Conservation (phyloP, 2,113 vertebrate species). For the Neodon shergylaensis region DNA sequence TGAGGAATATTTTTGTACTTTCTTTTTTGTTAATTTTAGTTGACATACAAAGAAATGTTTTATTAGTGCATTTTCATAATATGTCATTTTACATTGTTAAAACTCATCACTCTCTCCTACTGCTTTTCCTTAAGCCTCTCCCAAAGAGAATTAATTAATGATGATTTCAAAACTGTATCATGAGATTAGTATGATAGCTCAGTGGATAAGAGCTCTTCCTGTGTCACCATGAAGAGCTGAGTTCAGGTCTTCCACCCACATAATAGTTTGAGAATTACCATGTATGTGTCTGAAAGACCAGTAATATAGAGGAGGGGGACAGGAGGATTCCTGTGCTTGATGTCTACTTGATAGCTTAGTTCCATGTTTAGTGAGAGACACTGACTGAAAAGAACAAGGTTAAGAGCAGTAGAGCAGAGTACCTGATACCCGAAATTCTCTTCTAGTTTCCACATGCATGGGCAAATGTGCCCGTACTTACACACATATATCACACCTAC, state of each 20-base stretch:
- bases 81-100: not conserved
- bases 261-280: not conserved
- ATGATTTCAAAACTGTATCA: constrained; percentile 33
- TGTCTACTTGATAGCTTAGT: not conserved
- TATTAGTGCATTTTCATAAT: not conserved
- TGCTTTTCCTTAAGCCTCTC: not conserved
- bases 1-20: not conserved
- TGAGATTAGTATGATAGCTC: not conserved
- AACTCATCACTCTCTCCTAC: not conserved
- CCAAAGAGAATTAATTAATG: constrained; percentile 21
- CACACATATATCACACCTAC: too few relatives aligned
- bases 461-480: not conserved
- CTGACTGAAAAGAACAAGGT: not conserved
- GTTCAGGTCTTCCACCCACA: not conserved
- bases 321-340: too few relatives aligned
- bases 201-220: not conserved
- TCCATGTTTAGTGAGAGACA: not conserved
- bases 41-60: not conserved
- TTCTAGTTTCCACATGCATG: not conserved
- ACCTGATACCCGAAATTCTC: not conserved
- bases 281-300: not conserved
- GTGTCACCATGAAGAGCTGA: not conserved
- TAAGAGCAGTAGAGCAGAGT: too few relatives aligned
- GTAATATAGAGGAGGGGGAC: not conserved
- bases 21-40: not conserved